Percentiles rank a stretch among this genome's conserved stretches.
phyloP scores from a whole-genome alignment of 2,888 invertebrate species.

The Polydrusus tereticollis region DNA sequence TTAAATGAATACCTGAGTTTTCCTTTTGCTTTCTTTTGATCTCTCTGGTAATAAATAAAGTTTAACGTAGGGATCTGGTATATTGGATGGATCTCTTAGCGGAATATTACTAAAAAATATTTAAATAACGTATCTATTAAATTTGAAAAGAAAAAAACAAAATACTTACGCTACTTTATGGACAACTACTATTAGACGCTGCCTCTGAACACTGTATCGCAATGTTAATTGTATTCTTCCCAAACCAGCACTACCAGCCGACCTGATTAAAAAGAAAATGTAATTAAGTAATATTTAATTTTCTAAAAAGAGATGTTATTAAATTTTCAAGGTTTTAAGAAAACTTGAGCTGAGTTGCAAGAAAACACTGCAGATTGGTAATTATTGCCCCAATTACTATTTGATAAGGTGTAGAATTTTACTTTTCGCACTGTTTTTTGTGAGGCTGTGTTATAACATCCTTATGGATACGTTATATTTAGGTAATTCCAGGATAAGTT shows the following conservation, averaged over 20 bases:
- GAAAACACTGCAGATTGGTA: too few species aligned
- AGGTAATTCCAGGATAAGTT: too few species aligned
- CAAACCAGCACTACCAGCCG: slow-evolving; percentile 80
- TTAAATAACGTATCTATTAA: slow-evolving; percentile 9
- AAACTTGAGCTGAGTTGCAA: too few species aligned
- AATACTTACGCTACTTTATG: slow-evolving; percentile 89
- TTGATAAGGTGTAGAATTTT: too few species aligned
- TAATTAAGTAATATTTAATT: slow-evolving; percentile 55
- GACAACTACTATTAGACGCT: slow-evolving; percentile 85
- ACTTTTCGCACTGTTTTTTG: too few species aligned
- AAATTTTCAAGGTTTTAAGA: too few species aligned
- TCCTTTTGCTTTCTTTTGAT: slow-evolving; percentile 88
- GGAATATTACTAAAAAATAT: slow-evolving; percentile 76
- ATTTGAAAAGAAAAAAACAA: slow-evolving; percentile 67
- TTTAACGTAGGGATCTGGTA: slow-evolving; percentile 92
- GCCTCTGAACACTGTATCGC: slow-evolving; percentile 86
- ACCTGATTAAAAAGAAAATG: slow-evolving; percentile 53
- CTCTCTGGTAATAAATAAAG: slow-evolving; percentile 87
- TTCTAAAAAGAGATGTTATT: too few species aligned
- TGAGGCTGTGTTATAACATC: too few species aligned
- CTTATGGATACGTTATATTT: too few species aligned
- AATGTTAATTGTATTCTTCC: slow-evolving; percentile 89
- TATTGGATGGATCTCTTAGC: slow-evolving; percentile 82
- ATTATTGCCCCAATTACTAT: too few species aligned
- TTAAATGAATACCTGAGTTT: slow-evolving; percentile 75